Base-by-base conservation (phyloP, 2,113 vertebrate species). In the Varanus komodoensis region DNA sequence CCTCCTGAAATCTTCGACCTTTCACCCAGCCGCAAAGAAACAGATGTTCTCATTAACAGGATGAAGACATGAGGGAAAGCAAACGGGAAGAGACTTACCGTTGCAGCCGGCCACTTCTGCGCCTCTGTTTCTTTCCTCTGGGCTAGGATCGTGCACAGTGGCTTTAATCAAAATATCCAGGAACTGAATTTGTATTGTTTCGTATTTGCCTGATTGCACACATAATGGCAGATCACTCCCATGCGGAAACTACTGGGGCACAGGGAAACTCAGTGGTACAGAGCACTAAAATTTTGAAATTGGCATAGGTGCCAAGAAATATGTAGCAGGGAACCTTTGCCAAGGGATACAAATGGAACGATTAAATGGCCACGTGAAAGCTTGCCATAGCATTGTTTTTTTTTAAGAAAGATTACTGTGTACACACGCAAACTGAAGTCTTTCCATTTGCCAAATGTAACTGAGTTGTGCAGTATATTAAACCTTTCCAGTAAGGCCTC, bases 251-350 rank as follows among this genome's bases (percentile, higher is more conserved):
- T 86, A 48, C 2, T 1, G 32, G 48, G 80, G 69, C 89, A 89
- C 2, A 50, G 81, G 75, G 17, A 27, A 34, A 38, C 48, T 14
- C 86, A 67, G 29, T 1, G 50, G 27, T 19, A 86, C 85, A 92
- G 91, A 88, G 86, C 2, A 44, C 84, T 34, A 7, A 25, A 38
- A 87, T 89, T 91, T 85, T 88, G 92, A 54, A 83, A 93, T 68
- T 81, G 78, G 91, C 86, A n/a, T 0, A 17, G 0, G 38, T 61
- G 83, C 90, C 14, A 48, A 32, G 67, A 61, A 68, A 89, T 87
- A 54, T 8, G 61, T 78, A 78, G 88, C 19, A n/a, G 48, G 52
- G 67, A 34, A 89, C 87, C 61, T 8, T 61, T 68, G 69, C 17
- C 17, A 75, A 86, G 0, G 0, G 73, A 77, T 83, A 34, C 25